A percentile compares a stretch with the other conserved stretches of the same genome.
Conservation (phyloP, 2,797 vertebrate genomes). For the Bovichtus variegatus region DNA sequence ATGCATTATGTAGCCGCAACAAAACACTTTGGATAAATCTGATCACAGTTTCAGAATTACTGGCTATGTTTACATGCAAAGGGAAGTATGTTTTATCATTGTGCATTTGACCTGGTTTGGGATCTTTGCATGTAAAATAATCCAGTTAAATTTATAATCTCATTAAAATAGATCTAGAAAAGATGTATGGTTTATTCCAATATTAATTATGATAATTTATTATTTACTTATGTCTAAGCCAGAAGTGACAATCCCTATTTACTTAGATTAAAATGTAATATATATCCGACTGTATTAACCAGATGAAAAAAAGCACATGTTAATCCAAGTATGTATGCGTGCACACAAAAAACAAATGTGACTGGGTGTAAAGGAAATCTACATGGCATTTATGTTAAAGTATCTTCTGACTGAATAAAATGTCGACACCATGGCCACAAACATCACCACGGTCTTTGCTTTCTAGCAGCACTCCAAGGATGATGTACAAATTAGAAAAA, state of each 20-base stretch:
- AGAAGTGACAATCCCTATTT: not conserved
- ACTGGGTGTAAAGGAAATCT: not conserved
- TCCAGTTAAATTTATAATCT: not conserved
- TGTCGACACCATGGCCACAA: no score
- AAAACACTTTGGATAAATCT: not conserved
- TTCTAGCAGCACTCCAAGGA: not conserved
- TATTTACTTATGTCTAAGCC: not conserved
- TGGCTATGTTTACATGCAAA: not conserved
- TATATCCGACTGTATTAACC: not conserved
- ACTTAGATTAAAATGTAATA: not conserved
- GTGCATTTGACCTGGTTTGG: not conserved
- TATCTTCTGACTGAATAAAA: not conserved
- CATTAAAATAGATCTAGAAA: not conserved
- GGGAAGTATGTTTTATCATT: no score
- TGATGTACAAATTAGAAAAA: not conserved
- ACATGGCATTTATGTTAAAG: not conserved
- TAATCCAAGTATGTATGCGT: not conserved
- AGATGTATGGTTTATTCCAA: not conserved
- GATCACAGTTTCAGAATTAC: not conserved
- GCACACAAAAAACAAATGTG: not conserved
- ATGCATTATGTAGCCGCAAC: not conserved
- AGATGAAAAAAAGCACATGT: not conserved
- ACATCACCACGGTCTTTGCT: not conserved
- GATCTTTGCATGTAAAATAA: not conserved
- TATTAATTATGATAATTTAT: not conserved